Percentiles rank a stretch among this genome's conserved stretches.
These are phyloP conservation scores for Ophioninae sp. DNA, from an alignment of 2,888 invertebrate genomes.

Conservation along the genomic window DNA sequence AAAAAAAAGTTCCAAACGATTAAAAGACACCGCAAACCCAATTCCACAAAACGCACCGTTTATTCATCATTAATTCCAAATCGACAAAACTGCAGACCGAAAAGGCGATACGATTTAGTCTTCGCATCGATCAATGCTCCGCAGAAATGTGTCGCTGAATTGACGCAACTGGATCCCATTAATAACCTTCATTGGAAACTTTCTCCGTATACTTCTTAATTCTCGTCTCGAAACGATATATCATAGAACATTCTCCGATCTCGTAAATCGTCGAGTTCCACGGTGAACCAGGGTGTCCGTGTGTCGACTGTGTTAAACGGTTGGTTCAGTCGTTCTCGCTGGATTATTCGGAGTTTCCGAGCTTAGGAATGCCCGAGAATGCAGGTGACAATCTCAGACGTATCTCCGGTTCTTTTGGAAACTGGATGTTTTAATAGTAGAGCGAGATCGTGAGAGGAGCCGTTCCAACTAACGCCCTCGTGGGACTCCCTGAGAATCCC, in stretches of 20 bases:
- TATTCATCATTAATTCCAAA: no score
- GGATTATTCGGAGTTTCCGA: conserved; percentile 49
- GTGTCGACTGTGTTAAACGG: conserved; percentile 21
- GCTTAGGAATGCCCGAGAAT: conserved; percentile 39
- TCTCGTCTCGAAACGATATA: conserved; percentile 44
- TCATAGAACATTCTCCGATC: conserved; percentile 32
- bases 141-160: conserved; percentile 5
- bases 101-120: background rate
- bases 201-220: conserved; percentile 50
- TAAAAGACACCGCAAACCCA: no score
- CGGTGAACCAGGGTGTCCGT: conserved; percentile 3
- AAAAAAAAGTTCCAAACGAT: no score
- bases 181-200: conserved; percentile 55
- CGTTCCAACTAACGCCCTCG: conserved; percentile 32
- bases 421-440: conserved; percentile 44
- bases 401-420: conserved; percentile 44
- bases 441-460: background rate
- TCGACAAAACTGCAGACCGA: background rate
- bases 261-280: conserved; percentile 3
- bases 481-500: conserved; percentile 53
- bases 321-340: conserved; percentile 51
- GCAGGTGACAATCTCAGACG: conserved; percentile 55
- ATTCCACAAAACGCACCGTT: background rate
- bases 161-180: conserved; percentile 12
- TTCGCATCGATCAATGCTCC: background rate